Evolutionary conservation across 2,888 invertebrate species (phyloP).

Genomic region (Diaphora mendica): DNA sequence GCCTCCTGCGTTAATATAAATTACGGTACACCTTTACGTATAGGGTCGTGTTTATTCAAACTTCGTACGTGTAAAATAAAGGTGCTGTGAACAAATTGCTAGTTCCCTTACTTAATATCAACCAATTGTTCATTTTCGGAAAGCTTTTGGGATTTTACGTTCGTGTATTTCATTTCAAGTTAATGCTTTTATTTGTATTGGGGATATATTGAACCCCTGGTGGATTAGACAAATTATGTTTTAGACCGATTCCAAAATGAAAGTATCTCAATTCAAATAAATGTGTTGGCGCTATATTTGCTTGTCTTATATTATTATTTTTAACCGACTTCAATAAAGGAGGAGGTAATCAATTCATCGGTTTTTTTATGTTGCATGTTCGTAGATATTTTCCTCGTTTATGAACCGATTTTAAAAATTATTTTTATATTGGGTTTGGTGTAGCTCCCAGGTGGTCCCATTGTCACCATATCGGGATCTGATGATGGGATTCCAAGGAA

Average conservation of each 20-base stretch:
- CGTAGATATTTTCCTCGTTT: no score
- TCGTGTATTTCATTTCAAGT: background rate
- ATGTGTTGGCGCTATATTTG: background rate
- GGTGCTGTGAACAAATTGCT: conserved; percentile 17
- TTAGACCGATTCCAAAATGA: background rate
- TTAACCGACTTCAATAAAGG: no score
- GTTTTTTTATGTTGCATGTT: no score
- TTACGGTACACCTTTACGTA: conserved; percentile 36
- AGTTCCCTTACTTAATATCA: background rate
- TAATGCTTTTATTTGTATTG: background rate
- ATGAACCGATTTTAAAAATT: no score
- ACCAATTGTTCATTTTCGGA: conserved; percentile 6
- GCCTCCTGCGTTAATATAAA: conserved; percentile 36
- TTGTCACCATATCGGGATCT: no score
- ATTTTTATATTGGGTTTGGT: no score
- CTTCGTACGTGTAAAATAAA: conserved; percentile 14
- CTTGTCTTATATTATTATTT: background rate
- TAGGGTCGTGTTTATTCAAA: conserved; percentile 17
- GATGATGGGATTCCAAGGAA: no score
- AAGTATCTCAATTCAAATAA: background rate
- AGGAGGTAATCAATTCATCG: no score
- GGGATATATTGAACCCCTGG: background rate
- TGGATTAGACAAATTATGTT: background rate
- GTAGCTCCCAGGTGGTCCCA: no score
- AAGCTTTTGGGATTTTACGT: conserved; percentile 5